phyloP scores from a whole-genome alignment of 2,113 vertebrate genomes.

The Uropsilus gracilis region DNA sequence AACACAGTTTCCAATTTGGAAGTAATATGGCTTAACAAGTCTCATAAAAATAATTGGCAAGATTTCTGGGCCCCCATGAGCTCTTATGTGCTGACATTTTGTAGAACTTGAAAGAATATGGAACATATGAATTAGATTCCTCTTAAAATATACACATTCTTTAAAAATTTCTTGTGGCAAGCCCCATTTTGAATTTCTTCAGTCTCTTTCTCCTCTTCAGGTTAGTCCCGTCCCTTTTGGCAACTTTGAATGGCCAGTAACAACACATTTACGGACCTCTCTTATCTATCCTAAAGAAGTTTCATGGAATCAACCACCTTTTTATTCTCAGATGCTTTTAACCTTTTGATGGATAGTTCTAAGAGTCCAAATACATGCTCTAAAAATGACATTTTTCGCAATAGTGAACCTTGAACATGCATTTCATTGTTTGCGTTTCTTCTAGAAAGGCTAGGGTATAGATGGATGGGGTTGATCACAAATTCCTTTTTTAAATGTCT shows the following conservation, averaged over 20 bases:
- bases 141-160: slow-evolving; percentile 50
- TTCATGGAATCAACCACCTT: not conserved
- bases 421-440: slow-evolving; percentile 22
- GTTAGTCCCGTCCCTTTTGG: not conserved
- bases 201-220: not conserved
- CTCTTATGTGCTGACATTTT: slow-evolving; percentile 32
- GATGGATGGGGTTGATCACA: not conserved
- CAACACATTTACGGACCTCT: not conserved
- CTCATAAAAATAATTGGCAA: slow-evolving; percentile 63
- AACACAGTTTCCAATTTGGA: slow-evolving; percentile 67
- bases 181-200: slow-evolving; percentile 34
- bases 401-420: not conserved
- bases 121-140: slow-evolving; percentile 69
- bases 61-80: slow-evolving; percentile 56
- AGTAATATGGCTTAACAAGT: slow-evolving; percentile 54
- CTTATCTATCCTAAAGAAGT: not conserved
- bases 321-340: not conserved
- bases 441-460: not conserved
- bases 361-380: not conserved
- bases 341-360: not conserved
- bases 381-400: not conserved
- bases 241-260: not conserved
- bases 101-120: slow-evolving; percentile 62
- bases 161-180: slow-evolving; percentile 55
- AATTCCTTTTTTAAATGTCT: not conserved